Percentiles rank a stretch among this genome's conserved stretches.
These are phyloP conservation scores for Tragulus kanchil DNA, from an alignment of 2,113 vertebrate genomes.

Conservation along the genomic window DNA sequence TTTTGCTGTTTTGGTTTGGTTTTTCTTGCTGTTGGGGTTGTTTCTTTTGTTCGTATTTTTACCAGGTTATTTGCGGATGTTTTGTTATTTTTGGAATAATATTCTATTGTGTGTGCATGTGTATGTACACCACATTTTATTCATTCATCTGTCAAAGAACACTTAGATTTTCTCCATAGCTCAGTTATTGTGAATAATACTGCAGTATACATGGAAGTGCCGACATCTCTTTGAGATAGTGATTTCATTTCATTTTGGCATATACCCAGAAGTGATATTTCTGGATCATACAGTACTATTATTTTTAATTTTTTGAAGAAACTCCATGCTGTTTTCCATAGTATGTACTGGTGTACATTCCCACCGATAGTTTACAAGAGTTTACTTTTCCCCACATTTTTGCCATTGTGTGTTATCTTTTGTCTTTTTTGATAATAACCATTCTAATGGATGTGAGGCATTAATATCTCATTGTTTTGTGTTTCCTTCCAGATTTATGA, in stretches of 20 bases:
- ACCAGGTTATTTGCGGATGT: no score
- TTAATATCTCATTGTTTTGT: not conserved
- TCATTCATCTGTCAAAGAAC: not conserved
- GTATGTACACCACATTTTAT: not conserved
- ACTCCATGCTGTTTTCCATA: not conserved
- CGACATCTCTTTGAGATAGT: not conserved
- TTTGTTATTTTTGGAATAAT: no score
- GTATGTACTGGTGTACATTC: not conserved
- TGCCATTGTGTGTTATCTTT: not conserved
- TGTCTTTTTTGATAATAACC: not conserved
- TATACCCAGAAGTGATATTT: not conserved
- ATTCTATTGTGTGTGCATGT: not conserved
- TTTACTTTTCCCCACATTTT: not conserved
- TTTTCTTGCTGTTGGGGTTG: not conserved
- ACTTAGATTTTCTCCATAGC: not conserved
- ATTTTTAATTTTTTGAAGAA: not conserved
- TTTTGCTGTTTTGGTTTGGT: not conserved
- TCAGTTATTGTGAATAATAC: not conserved
- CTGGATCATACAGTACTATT: not conserved
- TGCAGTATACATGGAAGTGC: not conserved
- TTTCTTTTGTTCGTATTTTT: not conserved
- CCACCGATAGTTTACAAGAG: not conserved
- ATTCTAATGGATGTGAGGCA: not conserved
- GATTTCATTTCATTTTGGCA: not conserved
- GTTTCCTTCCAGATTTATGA: not conserved